Conservation (phyloP, 2,888 invertebrate species). For the Aromia moschata region DNA sequence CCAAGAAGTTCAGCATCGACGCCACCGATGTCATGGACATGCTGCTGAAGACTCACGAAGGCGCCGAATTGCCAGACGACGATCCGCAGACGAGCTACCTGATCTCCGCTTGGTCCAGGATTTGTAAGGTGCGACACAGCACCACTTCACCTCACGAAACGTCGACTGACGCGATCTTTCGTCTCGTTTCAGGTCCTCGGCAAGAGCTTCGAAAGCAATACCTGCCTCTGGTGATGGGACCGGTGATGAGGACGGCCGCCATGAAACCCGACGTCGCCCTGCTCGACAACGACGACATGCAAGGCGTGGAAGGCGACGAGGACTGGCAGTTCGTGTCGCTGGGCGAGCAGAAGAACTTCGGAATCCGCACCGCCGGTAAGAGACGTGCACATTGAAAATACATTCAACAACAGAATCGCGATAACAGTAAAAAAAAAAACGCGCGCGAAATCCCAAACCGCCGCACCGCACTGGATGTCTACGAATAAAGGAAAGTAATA, state of each 20-base stretch:
- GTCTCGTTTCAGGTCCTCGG: constrained; percentile 63
- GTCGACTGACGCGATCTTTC: no score
- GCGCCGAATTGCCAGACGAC: constrained; percentile 83
- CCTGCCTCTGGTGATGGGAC: constrained; percentile 94
- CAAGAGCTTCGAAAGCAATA: constrained; percentile 89
- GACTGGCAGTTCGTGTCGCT: constrained; percentile 96
- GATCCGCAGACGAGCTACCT: constrained; percentile 98
- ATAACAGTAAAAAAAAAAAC: no score
- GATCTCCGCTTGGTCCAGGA: constrained; percentile 98
- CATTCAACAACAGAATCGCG: no score
- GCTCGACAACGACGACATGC: constrained; percentile 85
- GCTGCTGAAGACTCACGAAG: constrained; percentile 88
- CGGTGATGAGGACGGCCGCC: constrained; percentile 90
- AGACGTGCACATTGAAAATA: background rate
- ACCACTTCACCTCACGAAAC: no score
- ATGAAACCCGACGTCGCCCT: constrained; percentile 94
- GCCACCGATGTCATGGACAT: constrained; percentile 97
- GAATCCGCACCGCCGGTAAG: constrained; percentile 86
- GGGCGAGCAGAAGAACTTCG: constrained; percentile 95
- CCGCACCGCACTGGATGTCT: no score
- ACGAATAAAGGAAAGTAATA: no score
- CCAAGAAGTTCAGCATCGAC: constrained; percentile 87
- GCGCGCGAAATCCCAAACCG: no score
- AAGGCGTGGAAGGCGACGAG: constrained; percentile 83
- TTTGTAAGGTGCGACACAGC: constrained; percentile 77